Conservation (phyloP, 2,888 invertebrate genomes). For the Drosophila kanekoi region DNA sequence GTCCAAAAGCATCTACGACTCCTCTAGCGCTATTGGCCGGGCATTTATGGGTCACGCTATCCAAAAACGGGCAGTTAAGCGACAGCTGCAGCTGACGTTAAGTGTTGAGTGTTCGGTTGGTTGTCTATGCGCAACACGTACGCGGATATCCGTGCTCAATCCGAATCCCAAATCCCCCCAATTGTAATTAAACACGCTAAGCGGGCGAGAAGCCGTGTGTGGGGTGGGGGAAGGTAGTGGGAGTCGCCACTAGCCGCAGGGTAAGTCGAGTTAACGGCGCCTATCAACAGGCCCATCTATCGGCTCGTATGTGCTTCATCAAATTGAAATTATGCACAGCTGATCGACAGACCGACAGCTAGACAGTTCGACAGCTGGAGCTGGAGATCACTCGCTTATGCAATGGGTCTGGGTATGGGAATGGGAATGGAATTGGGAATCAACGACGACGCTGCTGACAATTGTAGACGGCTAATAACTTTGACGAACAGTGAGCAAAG, state of each 20-base stretch:
- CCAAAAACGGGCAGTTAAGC: slow-evolving; percentile 39
- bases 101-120: slow-evolving; percentile 32
- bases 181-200: slow-evolving; percentile 77
- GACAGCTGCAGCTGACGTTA: slow-evolving; percentile 57
- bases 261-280: slow-evolving; percentile 61
- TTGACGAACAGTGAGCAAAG: slow-evolving; percentile 60
- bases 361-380: slow-evolving; percentile 53
- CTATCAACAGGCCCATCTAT: slow-evolving; percentile 70
- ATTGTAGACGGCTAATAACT: slow-evolving; percentile 76
- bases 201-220: slow-evolving; percentile 31
- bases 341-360: slow-evolving; percentile 61
- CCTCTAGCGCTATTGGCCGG: slow-evolving; percentile 6
- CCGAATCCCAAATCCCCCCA: slow-evolving; percentile 61
- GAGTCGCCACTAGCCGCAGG: slow-evolving; percentile 49
- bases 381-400: slow-evolving; percentile 62
- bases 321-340: slow-evolving; percentile 77
- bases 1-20: slow-evolving; percentile 6
- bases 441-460: slow-evolving; percentile 55
- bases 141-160: slow-evolving; percentile 80
- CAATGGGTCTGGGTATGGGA: slow-evolving; percentile 54
- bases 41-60: slow-evolving; percentile 49
- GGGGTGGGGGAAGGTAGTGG: not conserved
- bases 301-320: slow-evolving; percentile 71
- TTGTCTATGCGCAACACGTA: slow-evolving; percentile 73
- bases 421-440: slow-evolving; percentile 24